Conservation (phyloP, 2,888 invertebrate genomes). For the Xestia xanthographa region DNA sequence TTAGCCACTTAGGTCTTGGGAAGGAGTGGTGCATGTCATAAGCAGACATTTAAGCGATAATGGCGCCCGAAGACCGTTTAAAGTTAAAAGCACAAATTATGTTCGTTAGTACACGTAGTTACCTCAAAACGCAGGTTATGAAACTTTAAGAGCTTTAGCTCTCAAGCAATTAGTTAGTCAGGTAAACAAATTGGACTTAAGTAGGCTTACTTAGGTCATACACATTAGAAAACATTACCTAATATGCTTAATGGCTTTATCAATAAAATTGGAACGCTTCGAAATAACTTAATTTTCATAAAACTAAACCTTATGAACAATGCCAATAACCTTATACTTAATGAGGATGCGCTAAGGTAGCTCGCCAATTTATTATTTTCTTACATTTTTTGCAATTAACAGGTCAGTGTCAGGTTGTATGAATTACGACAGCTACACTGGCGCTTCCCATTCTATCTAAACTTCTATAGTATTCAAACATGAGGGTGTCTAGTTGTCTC, state of each 20-base stretch:
- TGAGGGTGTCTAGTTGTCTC: too few species aligned
- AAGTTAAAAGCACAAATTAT: conserved; percentile 44
- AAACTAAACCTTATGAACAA: not conserved
- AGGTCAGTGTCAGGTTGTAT: too few species aligned
- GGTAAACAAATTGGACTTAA: conserved; percentile 40
- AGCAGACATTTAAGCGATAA: conserved; percentile 48
- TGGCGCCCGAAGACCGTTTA: conserved; percentile 37
- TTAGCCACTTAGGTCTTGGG: conserved; percentile 71
- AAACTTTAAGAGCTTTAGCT: conserved; percentile 46
- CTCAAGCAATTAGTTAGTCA: conserved; percentile 40
- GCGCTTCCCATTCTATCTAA: too few species aligned
- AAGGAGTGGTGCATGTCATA: conserved; percentile 68
- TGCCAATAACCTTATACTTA: not conserved
- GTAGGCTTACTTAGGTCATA: conserved; percentile 22
- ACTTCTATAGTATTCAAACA: too few species aligned
- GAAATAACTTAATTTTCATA: not conserved
- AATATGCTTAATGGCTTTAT: conserved; percentile 16
- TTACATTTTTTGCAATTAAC: too few species aligned
- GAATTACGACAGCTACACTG: too few species aligned
- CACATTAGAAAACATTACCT: not conserved
- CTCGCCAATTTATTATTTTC: too few species aligned
- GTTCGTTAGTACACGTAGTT: conserved; percentile 11
- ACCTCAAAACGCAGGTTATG: conserved; percentile 44
- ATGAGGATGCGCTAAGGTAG: not conserved
- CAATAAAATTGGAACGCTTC: conserved; percentile 11